Evolutionary conservation across 2,888 invertebrate species (phyloP).

Genomic region (Lissonota sp.): DNA sequence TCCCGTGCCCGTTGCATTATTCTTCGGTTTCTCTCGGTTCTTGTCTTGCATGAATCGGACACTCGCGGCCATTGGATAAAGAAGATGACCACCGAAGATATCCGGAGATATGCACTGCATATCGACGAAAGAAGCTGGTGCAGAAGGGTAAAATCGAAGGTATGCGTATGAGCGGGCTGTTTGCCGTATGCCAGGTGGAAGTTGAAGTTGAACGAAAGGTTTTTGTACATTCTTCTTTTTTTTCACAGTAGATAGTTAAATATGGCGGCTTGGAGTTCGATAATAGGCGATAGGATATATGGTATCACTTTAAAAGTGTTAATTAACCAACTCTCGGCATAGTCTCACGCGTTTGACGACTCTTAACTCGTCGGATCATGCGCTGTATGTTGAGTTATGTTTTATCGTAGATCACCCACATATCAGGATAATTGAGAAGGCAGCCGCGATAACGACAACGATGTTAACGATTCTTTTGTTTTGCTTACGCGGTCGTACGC

Average conservation of each 20-base stretch:
- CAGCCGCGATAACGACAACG: conserved; percentile 1
- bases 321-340: too few relatives aligned
- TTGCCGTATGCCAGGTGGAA: not conserved
- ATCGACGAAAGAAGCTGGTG: conserved; percentile 1
- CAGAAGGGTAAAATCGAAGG: conserved; percentile 15
- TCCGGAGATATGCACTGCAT: conserved; percentile 35
- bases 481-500: not conserved
- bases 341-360: too few relatives aligned
- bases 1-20: conserved; percentile 22
- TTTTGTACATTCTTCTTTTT: too few relatives aligned
- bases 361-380: too few relatives aligned
- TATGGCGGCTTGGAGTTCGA: too few relatives aligned
- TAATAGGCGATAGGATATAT: too few relatives aligned
- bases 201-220: too few relatives aligned
- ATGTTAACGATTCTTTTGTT: conserved; percentile 18
- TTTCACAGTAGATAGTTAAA: too few relatives aligned
- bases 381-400: not conserved
- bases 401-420: not conserved
- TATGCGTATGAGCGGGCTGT: not conserved
- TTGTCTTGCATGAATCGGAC: conserved; percentile 25
- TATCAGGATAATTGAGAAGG: not conserved
- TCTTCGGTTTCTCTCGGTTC: conserved; percentile 24
- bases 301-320: too few relatives aligned
- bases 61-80: conserved; percentile 1
- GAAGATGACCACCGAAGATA: conserved; percentile 26